Conservation (phyloP, 2,797 vertebrate genomes). For the Ibycter americanus region DNA sequence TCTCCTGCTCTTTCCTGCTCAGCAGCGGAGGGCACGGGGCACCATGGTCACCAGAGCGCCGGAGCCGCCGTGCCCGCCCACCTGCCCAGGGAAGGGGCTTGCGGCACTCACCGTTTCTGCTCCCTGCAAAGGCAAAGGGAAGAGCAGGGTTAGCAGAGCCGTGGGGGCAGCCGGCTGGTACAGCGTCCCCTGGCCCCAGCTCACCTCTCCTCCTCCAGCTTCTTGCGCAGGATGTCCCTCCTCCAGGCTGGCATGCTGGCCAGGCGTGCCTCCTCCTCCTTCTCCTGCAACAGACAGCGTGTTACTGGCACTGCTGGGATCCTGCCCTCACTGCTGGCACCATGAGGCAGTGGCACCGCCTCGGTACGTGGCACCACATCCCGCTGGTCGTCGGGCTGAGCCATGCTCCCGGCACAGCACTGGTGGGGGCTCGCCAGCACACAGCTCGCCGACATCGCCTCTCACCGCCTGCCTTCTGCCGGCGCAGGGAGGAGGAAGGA, state of each 20-base stretch:
- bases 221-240: slow-evolving; percentile 96
- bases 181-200: background rate
- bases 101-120: slow-evolving; percentile 90
- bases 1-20: slow-evolving; percentile 87
- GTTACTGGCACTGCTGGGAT: background rate
- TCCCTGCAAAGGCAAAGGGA: slow-evolving; percentile 81
- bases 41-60: background rate
- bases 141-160: background rate
- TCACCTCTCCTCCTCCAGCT: slow-evolving; percentile 95
- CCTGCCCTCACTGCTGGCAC: background rate
- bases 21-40: background rate
- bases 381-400: background rate
- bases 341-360: fast-evolving
- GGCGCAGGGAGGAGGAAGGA: slow-evolving; percentile 31
- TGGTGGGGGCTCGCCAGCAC: background rate
- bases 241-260: slow-evolving; percentile 96
- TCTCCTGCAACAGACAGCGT: slow-evolving; percentile 78
- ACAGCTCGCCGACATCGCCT: fast-evolving
- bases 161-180: fast-evolving
- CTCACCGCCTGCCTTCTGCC: background rate
- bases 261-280: slow-evolving; percentile 88
- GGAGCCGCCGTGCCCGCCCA: background rate
- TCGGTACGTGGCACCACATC: background rate
- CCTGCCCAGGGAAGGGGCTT: background rate
- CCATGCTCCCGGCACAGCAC: background rate